Base-by-base conservation (phyloP, 2,888 invertebrate genomes). In the Agrochola macilenta region DNA sequence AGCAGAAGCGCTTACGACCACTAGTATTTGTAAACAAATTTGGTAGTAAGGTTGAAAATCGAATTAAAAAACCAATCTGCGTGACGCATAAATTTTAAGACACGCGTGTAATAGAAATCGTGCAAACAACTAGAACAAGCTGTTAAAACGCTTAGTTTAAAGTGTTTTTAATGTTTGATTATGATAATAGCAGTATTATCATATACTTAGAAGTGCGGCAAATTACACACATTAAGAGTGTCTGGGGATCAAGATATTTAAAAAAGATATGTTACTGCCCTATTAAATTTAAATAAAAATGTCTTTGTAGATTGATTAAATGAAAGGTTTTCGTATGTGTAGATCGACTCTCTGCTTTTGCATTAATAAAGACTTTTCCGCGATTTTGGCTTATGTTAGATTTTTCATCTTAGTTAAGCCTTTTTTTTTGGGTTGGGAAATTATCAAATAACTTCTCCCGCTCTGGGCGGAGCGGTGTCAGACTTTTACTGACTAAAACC, bases 61-160 rank as follows among this genome's bases (percentile, higher is more conserved):
- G n/a, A n/a, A n/a, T n/a, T 7, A 46, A 58, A 14, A 26, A 43
- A 14, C 8, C 1, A 1, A 30, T 35, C 1, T 74, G 58, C 35
- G 57, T 49, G n/a, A 30, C 26, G 17, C 17, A 30, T 5, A 43
- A 8, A 26, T 30, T 23, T 52, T 17, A 23, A 46, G 17, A 39
- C 65, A 30, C 17, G n/a, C 52, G 30, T 64, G 75, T n/a, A 64
- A n/a, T 46, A 2, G 14, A 26, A 26, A 57, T 76, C 78, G 71
- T 78, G 71, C 57, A 49, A n/a, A 14, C 49, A 78, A 64, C 11
- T 78, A 58, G 30, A 30, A 64, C 57, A 52, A 49, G n/a, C 30
- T 57, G n/a, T 78, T 30, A 54, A 52, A 71, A 78, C 63, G 20
- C 9, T 70, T 63, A 70, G 30, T 14, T 26, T 14, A 46, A 35